A percentile compares a stretch with the other conserved stretches of the same genome.
Conservation (phyloP, 2,113 vertebrate genomes). For the Muntiacus muntjak region DNA sequence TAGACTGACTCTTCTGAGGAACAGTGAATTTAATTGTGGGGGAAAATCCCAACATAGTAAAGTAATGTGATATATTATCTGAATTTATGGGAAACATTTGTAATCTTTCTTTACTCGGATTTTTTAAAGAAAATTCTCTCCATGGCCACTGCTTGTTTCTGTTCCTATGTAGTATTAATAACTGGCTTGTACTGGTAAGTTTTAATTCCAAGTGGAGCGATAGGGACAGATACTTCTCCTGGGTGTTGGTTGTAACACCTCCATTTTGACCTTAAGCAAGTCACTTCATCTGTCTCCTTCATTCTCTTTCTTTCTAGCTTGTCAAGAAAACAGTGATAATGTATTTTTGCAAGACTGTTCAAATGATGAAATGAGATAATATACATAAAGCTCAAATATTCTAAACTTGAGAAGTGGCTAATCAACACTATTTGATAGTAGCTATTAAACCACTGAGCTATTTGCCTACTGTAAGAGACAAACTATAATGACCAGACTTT, state of each 20-base stretch:
- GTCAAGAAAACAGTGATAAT: not conserved
- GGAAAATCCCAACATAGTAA: not conserved
- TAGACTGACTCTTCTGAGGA: slow-evolving; percentile 31
- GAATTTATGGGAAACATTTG: not conserved
- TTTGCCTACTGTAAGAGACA: not conserved
- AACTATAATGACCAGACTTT: not conserved
- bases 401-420: not conserved
- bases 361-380: not conserved
- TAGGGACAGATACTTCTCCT: not conserved
- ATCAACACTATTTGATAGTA: not conserved
- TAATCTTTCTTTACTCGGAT: not conserved
- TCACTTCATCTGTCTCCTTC: not conserved
- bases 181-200: not conserved
- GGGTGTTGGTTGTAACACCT: not conserved
- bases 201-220: not conserved
- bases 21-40: not conserved
- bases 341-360: not conserved
- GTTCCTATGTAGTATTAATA: not conserved
- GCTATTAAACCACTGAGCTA: not conserved
- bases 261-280: not conserved
- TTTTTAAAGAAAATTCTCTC: not conserved
- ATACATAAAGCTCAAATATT: not conserved
- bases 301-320: not conserved
- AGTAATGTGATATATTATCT: not conserved
- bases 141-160: not conserved